phyloP scores from a whole-genome alignment of 1,140 invertebrate genomes.

The Latrodectus geometricus region DNA sequence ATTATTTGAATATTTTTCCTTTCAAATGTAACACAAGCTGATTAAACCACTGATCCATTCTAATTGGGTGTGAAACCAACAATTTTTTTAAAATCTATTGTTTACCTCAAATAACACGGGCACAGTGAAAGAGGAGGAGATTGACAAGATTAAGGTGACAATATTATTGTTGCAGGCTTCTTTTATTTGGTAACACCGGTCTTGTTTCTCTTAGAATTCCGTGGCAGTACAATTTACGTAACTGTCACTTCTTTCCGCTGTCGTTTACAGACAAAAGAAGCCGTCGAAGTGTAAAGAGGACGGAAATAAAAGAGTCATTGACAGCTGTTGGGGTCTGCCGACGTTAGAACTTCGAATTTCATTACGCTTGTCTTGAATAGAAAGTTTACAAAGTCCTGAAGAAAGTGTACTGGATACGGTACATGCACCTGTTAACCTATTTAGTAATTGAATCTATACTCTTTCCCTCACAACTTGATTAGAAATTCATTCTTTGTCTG shows the following conservation, averaged over 20 bases:
- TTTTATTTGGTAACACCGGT: not conserved
- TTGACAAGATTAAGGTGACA: not conserved
- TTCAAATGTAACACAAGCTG: not conserved
- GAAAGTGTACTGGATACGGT: not conserved
- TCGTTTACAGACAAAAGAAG: not conserved
- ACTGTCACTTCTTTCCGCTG: not conserved
- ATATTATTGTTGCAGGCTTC: not conserved
- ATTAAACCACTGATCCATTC: not conserved
- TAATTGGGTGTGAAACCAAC: not conserved
- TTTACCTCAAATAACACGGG: not conserved
- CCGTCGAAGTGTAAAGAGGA: not conserved
- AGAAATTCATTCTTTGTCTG: too few species aligned
- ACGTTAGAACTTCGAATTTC: not conserved
- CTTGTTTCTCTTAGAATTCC: not conserved
- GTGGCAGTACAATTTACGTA: not conserved
- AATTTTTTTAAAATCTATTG: not conserved
- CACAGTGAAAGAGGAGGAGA: not conserved
- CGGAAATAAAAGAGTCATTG: conserved; percentile 1
- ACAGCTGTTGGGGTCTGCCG: not conserved
- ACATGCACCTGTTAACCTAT: not conserved
- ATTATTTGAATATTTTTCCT: too few species aligned
- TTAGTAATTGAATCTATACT: not conserved
- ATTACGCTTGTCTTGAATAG: not conserved
- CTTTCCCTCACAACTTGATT: too few species aligned
- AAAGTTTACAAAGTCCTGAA: not conserved